These are phyloP conservation scores for Dendrolimus houi DNA, from an alignment of 2,888 invertebrate genomes.

Conservation along the genomic window DNA sequence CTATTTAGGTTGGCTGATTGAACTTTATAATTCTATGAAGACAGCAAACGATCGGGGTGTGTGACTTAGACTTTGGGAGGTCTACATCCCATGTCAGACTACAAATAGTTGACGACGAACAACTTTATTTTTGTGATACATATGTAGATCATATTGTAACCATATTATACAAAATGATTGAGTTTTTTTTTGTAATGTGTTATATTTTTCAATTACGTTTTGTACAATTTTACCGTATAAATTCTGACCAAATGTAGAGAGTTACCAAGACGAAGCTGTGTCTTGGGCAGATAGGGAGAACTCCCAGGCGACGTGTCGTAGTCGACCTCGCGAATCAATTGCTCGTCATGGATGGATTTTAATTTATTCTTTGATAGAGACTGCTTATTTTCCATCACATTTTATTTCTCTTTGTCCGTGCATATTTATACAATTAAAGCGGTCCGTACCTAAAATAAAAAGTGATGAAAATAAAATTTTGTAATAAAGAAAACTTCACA, in stretches of 20 bases:
- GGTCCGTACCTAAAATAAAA: constrained; percentile 20
- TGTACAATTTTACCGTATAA: neutral
- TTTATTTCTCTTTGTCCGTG: constrained; percentile 57
- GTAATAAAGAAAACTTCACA: constrained; percentile 35
- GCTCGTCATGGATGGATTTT: constrained; percentile 56
- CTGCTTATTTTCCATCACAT: constrained; percentile 72
- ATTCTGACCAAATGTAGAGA: neutral
- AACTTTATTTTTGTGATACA: too few species aligned
- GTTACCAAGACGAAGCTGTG: constrained; percentile 41
- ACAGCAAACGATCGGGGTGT: too few species aligned
- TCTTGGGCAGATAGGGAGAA: constrained; percentile 29
- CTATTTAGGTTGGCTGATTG: too few species aligned
- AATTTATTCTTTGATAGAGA: constrained; percentile 56
- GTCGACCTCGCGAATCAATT: constrained; percentile 46
- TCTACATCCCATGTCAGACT: too few species aligned
- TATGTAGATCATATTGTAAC: too few species aligned
- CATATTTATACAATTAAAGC: constrained; percentile 48
- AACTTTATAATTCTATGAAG: too few species aligned
- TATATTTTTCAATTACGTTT: neutral
- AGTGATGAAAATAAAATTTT: constrained; percentile 35
- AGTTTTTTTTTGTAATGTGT: too few species aligned
- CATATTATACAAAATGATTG: constrained; percentile 1
- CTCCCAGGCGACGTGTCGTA: constrained; percentile 37
- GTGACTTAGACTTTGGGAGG: too few species aligned
- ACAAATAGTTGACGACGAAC: too few species aligned